These are phyloP conservation scores for Brachionus koreanus DNA, from an alignment of 1,140 invertebrate species.

Conservation along the genomic window DNA sequence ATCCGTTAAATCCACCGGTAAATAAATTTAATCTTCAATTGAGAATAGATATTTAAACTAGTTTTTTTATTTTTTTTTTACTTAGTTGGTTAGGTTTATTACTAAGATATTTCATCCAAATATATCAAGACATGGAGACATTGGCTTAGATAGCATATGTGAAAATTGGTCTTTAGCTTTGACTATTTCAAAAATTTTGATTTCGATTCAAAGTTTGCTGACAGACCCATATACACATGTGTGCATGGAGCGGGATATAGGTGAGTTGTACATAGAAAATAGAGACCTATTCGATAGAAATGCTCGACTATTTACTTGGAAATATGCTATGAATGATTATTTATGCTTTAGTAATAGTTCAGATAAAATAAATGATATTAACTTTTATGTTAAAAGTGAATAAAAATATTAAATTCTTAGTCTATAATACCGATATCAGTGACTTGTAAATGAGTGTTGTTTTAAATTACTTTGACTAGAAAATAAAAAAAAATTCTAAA, in stretches of 20 bases:
- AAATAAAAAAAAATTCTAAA: background rate
- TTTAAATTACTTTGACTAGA: background rate
- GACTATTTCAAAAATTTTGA: constrained; percentile 74
- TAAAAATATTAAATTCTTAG: background rate
- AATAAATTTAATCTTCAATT: constrained; percentile 61
- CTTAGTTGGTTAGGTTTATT: constrained; percentile 65
- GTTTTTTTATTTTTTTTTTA: background rate
- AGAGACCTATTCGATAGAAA: constrained; percentile 72
- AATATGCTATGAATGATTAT: constrained; percentile 81
- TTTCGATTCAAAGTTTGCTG: constrained; percentile 72
- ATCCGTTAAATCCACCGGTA: constrained; percentile 83
- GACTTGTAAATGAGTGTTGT: background rate
- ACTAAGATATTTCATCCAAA: constrained; percentile 91
- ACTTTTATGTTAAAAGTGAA: background rate
- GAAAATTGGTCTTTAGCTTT: constrained; percentile 84
- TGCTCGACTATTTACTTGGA: constrained; percentile 82
- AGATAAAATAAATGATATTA: background rate
- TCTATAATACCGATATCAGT: background rate
- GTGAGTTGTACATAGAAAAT: constrained; percentile 74
- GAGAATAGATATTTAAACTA: background rate
- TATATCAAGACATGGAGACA: constrained; percentile 88
- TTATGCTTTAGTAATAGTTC: background rate
- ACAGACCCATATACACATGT: constrained; percentile 86
- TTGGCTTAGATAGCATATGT: constrained; percentile 88
- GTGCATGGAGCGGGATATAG: constrained; percentile 84